phyloP scores from a whole-genome alignment of 1,140 invertebrate species.

The Drosophila aff. region DNA sequence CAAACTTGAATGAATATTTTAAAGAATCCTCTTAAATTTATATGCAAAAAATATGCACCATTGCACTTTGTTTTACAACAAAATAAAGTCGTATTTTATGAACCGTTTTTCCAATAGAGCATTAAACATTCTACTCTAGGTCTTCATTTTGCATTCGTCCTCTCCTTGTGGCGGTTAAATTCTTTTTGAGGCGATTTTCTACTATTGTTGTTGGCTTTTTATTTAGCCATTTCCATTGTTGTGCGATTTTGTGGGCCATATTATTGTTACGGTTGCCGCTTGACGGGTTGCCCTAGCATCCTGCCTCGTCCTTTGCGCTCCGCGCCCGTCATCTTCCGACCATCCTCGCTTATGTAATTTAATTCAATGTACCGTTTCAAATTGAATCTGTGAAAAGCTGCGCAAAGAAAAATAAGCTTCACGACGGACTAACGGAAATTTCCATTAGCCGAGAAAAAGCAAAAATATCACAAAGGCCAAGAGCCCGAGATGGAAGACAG shows the following conservation, averaged over 20 bases:
- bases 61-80: not conserved
- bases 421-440: slow-evolving; percentile 68
- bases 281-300: slow-evolving; percentile 59
- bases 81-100: not conserved
- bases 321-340: slow-evolving; percentile 10
- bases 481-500: slow-evolving; percentile 35
- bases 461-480: slow-evolving; percentile 56
- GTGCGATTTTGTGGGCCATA: slow-evolving; percentile 81
- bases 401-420: slow-evolving; percentile 69
- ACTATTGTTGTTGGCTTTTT: slow-evolving; percentile 77
- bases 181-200: slow-evolving; percentile 53
- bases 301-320: slow-evolving; percentile 9
- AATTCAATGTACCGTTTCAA: slow-evolving; percentile 83
- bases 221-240: slow-evolving; percentile 82
- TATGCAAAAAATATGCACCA: not conserved
- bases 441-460: slow-evolving; percentile 62
- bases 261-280: slow-evolving; percentile 77
- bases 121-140: not conserved
- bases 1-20: not conserved
- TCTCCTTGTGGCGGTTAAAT: slow-evolving; percentile 19
- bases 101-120: slow-evolving; percentile 7
- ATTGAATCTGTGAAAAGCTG: slow-evolving; percentile 79
- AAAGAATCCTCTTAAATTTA: not conserved
- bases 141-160: slow-evolving; percentile 9
- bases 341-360: slow-evolving; percentile 70